Percentiles rank a stretch among this genome's conserved stretches.
Evolutionary conservation across 2,888 invertebrate genomes (phyloP).

Genomic region (Mythimna loreyi): DNA sequence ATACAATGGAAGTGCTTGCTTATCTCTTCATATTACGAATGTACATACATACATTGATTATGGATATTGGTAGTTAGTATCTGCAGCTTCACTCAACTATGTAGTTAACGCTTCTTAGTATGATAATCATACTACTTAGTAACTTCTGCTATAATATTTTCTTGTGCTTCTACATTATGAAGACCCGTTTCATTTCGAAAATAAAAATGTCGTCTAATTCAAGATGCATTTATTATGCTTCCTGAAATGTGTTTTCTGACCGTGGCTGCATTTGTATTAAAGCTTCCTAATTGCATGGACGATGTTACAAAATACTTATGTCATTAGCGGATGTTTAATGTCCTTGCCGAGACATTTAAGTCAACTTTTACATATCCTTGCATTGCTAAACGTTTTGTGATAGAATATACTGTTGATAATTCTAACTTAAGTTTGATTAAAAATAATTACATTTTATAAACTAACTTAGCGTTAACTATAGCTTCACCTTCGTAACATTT

Average conservation of each 20-base stretch:
- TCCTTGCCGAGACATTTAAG: conserved; percentile 32
- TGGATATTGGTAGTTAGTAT: conserved; percentile 49
- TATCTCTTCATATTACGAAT: conserved; percentile 61
- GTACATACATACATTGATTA: conserved; percentile 68
- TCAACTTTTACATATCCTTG: conserved; percentile 4
- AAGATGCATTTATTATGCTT: conserved; percentile 25
- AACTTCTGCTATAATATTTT: conserved; percentile 36
- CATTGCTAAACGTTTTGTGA: conserved; percentile 7
- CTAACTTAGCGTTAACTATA: conserved; percentile 7
- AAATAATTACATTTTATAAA: conserved; percentile 4
- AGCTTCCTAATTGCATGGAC: conserved; percentile 27
- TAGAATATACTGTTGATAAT: not conserved
- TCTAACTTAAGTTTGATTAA: not conserved
- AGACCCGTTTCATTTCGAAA: conserved; percentile 34
- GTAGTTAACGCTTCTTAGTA: conserved; percentile 41
- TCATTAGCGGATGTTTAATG: conserved; percentile 35
- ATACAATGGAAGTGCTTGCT: conserved; percentile 74
- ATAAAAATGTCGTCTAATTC: conserved; percentile 28
- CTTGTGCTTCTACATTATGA: conserved; percentile 29
- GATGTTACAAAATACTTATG: conserved; percentile 32
- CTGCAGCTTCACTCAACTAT: conserved; percentile 36
- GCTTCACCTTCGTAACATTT: conserved; percentile 21
- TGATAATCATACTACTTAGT: conserved; percentile 23
- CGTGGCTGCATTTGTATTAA: conserved; percentile 26
- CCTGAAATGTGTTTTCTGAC: conserved; percentile 17